Percentiles rank a stretch among this genome's conserved stretches.
phyloP scores from a whole-genome alignment of 2,888 invertebrate species.

The Matsumyia berberina region DNA sequence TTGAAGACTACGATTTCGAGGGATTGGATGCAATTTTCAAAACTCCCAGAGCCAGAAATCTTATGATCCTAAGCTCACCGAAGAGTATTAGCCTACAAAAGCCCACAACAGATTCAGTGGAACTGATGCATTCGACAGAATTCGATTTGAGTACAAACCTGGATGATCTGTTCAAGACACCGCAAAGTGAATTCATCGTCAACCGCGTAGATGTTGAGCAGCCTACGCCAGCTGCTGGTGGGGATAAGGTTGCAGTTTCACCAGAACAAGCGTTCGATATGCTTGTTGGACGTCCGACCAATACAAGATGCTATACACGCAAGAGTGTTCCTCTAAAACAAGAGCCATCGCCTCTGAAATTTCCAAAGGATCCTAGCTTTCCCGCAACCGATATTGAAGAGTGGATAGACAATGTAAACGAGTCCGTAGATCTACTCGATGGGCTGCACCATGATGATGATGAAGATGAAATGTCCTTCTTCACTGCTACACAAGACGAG shows the following conservation, averaged over 20 bases:
- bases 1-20: conserved; percentile 70
- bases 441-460: conserved; percentile 68
- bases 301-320: conserved; percentile 74
- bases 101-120: conserved; percentile 75
- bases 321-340: conserved; percentile 37
- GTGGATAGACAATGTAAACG: conserved; percentile 78
- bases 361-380: conserved; percentile 73
- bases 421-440: conserved; percentile 31
- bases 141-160: conserved; percentile 80
- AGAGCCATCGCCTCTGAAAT: conserved; percentile 68
- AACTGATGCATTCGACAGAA: conserved; percentile 78
- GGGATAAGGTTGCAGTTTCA: conserved; percentile 33
- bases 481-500: conserved; percentile 54
- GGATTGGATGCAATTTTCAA: conserved; percentile 80
- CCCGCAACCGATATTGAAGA: conserved; percentile 79
- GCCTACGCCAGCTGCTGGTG: neutral
- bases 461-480: conserved; percentile 62
- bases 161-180: conserved; percentile 81
- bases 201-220: conserved; percentile 6
- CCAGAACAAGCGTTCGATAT: conserved; percentile 79
- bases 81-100: conserved; percentile 81
- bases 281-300: conserved; percentile 78
- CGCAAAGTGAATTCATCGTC: conserved; percentile 64
- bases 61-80: conserved; percentile 81
- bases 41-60: conserved; percentile 81